phyloP scores from a whole-genome alignment of 2,888 invertebrate genomes.

The Perdita meconis region DNA sequence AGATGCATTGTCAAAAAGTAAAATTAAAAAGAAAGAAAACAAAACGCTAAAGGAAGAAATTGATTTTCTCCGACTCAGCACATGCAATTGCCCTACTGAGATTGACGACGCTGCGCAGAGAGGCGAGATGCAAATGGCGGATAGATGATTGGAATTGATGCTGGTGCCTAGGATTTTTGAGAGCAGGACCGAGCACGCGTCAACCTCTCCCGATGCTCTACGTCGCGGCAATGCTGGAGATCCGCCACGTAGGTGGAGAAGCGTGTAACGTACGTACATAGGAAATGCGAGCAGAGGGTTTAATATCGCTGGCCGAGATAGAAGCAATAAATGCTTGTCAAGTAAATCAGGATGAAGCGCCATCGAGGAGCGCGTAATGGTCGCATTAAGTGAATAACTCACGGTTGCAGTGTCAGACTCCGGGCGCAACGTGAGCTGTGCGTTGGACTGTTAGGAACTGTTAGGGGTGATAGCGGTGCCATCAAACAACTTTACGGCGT shows the following conservation, averaged over 20 bases:
- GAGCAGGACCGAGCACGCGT: slow-evolving; percentile 10
- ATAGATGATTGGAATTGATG: slow-evolving; percentile 20
- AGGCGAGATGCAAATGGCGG: not conserved
- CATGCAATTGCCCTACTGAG: not conserved
- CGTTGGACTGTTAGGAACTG: slow-evolving; percentile 76
- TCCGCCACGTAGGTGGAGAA: slow-evolving; percentile 36
- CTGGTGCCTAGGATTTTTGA: slow-evolving; percentile 25
- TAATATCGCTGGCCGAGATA: slow-evolving; percentile 79
- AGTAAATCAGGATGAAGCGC: slow-evolving; percentile 84
- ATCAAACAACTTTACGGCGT: slow-evolving; percentile 82
- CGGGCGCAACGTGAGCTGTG: slow-evolving; percentile 66
- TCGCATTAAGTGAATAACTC: slow-evolving; percentile 83
- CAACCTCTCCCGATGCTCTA: slow-evolving; percentile 33
- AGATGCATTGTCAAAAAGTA: no score
- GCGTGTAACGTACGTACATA: slow-evolving; percentile 63
- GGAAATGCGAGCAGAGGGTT: slow-evolving; percentile 74
- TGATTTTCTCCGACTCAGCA: no score
- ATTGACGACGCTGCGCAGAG: not conserved
- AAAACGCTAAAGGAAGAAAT: no score
- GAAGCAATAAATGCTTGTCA: slow-evolving; percentile 82
- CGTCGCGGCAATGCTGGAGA: slow-evolving; percentile 25
- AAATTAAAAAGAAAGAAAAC: no score
- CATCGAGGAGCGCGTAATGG: slow-evolving; percentile 83
- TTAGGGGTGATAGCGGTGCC: slow-evolving; percentile 79
- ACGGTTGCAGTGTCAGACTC: slow-evolving; percentile 75